These are phyloP conservation scores for Poecilia wingei DNA, from an alignment of 2,797 vertebrate genomes.

Conservation along the genomic window DNA sequence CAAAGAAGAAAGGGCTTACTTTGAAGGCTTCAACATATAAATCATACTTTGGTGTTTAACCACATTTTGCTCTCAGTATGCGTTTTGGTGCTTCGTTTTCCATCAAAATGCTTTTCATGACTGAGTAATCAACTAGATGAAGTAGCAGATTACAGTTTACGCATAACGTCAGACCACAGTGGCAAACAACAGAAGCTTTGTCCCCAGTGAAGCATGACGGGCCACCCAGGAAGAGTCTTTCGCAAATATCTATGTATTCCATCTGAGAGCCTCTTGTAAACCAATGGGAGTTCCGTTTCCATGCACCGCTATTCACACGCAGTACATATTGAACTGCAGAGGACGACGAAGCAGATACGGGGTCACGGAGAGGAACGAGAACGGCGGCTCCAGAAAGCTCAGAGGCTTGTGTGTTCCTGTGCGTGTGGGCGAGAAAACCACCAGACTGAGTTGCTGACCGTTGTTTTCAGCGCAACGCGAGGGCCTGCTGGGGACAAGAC, in stretches of 20 bases:
- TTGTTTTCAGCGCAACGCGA: conserved; percentile 39
- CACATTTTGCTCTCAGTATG: neutral
- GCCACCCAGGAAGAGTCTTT: conserved; percentile 33
- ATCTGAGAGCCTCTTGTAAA: conserved; percentile 13
- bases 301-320: neutral
- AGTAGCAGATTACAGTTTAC: neutral
- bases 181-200: conserved; percentile 3
- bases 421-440: conserved; percentile 3
- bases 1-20: neutral
- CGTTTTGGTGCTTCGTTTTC: neutral
- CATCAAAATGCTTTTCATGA: neutral
- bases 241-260: neutral
- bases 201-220: neutral
- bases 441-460: conserved; percentile 33
- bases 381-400: conserved; percentile 32
- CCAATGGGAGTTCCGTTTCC: conserved; percentile 10
- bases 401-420: neutral
- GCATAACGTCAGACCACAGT: neutral
- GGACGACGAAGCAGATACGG: conserved; percentile 11
- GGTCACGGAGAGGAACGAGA: conserved; percentile 20
- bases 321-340: conserved; percentile 1
- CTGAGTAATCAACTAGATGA: neutral
- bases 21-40: neutral
- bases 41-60: conserved; percentile 6
- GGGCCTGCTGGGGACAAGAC: conserved; percentile 33